These are phyloP conservation scores for Phodopus roborovskii DNA, from an alignment of 2,113 vertebrate species.

Conservation along the genomic window DNA sequence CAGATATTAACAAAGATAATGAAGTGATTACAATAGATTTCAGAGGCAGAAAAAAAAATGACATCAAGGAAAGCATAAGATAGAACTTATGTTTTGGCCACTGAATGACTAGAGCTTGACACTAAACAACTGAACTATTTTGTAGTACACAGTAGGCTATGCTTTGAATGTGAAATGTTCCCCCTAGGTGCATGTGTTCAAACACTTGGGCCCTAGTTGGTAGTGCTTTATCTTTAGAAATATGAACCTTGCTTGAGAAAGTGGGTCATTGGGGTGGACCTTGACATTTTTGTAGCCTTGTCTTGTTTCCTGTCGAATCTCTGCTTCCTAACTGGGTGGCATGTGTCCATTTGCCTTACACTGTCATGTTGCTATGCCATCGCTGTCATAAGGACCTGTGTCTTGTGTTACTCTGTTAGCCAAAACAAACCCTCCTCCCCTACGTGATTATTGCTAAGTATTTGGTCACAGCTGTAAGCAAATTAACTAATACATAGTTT, in stretches of 20 bases:
- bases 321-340: not conserved
- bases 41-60: constrained; percentile 60
- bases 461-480: not conserved
- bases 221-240: not conserved
- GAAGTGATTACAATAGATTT: constrained; percentile 70
- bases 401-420: not conserved
- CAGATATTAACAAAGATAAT: constrained; percentile 59
- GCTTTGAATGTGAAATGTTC: not conserved
- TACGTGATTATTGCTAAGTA: not conserved
- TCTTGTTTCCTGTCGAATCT: not conserved
- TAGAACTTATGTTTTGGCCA: not conserved
- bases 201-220: not conserved
- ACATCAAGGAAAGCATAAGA: constrained; percentile 46
- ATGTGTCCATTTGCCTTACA: not conserved
- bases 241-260: not conserved
- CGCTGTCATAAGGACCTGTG: not conserved
- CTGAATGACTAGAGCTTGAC: constrained; percentile 55
- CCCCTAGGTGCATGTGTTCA: not conserved
- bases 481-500: not conserved
- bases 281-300: not conserved
- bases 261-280: not conserved
- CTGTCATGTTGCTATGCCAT: not conserved
- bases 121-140: constrained; percentile 65
- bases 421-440: not conserved
- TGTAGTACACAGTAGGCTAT: not conserved